These are phyloP conservation scores for Bugula neritina DNA, from an alignment of 2,888 invertebrate species.

Conservation along the genomic window DNA sequence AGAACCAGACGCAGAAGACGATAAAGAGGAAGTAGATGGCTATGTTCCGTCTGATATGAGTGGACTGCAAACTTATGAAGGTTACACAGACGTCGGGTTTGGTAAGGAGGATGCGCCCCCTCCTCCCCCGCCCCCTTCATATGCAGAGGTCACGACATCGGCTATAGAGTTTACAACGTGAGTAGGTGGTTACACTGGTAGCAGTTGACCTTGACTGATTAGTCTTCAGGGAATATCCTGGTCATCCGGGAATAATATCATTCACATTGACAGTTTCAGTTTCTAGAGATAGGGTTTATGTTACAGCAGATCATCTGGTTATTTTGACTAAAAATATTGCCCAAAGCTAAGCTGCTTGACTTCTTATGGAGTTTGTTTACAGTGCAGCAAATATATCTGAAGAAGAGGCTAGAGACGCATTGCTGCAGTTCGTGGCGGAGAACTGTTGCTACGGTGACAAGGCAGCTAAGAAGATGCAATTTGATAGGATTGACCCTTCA, in stretches of 20 bases:
- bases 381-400: slow-evolving; percentile 42
- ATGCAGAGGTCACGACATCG: neutral
- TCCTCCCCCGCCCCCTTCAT: neutral
- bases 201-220: no score
- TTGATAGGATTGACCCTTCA: slow-evolving; percentile 55
- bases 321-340: no score
- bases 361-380: no score
- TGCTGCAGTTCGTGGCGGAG: slow-evolving; percentile 53
- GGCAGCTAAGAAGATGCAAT: slow-evolving; percentile 54
- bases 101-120: neutral
- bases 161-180: neutral
- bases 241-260: no score
- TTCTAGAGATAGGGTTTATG: no score
- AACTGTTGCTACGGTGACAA: slow-evolving; percentile 57
- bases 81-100: neutral
- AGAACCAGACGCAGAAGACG: neutral
- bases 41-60: neutral
- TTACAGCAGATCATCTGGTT: no score
- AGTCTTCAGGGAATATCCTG: no score
- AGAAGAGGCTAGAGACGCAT: slow-evolving; percentile 54
- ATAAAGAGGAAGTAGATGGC: neutral
- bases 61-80: neutral
- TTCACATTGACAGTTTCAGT: no score
- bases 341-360: no score
- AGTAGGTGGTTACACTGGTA: neutral